Base-by-base conservation (phyloP, 2,113 vertebrate genomes). In the Promerops cafer region DNA sequence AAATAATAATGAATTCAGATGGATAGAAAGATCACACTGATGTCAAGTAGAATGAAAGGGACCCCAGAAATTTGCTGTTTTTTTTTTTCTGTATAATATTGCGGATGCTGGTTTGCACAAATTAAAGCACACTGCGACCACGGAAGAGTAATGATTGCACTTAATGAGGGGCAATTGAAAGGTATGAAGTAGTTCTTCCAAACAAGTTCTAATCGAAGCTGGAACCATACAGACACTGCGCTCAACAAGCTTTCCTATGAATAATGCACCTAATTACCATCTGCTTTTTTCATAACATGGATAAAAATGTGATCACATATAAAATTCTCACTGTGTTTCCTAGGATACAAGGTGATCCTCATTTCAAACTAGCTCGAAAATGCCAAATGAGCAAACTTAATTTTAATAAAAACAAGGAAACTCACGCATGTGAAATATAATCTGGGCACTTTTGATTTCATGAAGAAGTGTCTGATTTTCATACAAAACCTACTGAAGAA, bases 371-470 rank as follows among this genome's bases (percentile, higher is more conserved):
- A 96, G 89, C 95, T 97, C 97, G 94, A 93, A 98, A 98, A 97
- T 95, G 95, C 95, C 94, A 98, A 97, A 97, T 95, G 94, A 97
- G 89, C 90, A 96, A 98, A 97, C 93, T 97, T 97, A 97, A 98
- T 98, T 98, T 98, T 98, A 98, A 98, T 98, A 96, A 97, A 98
- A 98, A 96, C 86, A 97, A 95, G 97, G 93, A 97, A 98, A 96
- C 96, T 97, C 95, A 93, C 86, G 94, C 59, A 87, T 61, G 35
- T 97, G 95, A 97, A 98, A 97, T 96, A 97, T 94, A 97, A 97
- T 96, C 95, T 95, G 78, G 52, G 69, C 92, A 89, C 94, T 97
- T 97, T 87, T 94, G 74, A 97, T 85, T 97, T 97, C 94, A 78
- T 84, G 93, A 96, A 96, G 83, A 92, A 97, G 92, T 94, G 65